Percentiles rank a stretch among this genome's conserved stretches.
Conservation (phyloP, 2,888 invertebrate species). For the Xestia c-nigrum region DNA sequence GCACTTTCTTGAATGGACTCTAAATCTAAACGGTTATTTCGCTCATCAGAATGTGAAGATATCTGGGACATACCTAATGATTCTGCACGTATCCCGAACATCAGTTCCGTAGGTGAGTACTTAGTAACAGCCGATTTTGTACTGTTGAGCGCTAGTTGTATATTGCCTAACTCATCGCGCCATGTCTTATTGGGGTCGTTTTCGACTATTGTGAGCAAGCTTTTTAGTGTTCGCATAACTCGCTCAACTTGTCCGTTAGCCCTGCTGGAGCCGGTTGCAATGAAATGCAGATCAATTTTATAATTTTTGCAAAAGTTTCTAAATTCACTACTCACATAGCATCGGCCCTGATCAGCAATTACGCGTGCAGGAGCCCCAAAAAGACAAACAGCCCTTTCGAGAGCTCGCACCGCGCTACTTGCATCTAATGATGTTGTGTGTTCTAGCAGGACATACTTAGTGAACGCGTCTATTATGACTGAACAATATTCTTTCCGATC, state of each 20-base stretch:
- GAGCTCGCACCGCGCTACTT: slow-evolving; percentile 38
- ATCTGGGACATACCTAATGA: neutral
- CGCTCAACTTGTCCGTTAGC: too few species aligned
- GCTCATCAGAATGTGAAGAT: neutral
- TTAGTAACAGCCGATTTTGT: neutral
- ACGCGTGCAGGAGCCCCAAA: too few species aligned
- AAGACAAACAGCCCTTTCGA: slow-evolving; percentile 53
- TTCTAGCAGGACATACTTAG: too few species aligned
- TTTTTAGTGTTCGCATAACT: too few species aligned
- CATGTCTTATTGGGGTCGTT: neutral
- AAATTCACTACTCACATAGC: too few species aligned
- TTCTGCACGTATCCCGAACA: neutral
- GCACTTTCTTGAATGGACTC: neutral
- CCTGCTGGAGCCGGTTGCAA: too few species aligned
- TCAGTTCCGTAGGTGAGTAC: neutral
- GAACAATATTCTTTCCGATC: too few species aligned
- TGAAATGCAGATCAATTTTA: too few species aligned
- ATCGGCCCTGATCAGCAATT: too few species aligned
- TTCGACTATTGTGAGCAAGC: too few species aligned
- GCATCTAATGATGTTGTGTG: slow-evolving; percentile 51
- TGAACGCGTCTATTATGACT: too few species aligned
- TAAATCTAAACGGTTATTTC: neutral
- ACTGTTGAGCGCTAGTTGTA: neutral
- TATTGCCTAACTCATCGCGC: slow-evolving; percentile 3
- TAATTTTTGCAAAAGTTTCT: too few species aligned